Evolutionary conservation across 2,797 vertebrate genomes (phyloP).

Genomic region (Geotrypetes seraphini): DNA sequence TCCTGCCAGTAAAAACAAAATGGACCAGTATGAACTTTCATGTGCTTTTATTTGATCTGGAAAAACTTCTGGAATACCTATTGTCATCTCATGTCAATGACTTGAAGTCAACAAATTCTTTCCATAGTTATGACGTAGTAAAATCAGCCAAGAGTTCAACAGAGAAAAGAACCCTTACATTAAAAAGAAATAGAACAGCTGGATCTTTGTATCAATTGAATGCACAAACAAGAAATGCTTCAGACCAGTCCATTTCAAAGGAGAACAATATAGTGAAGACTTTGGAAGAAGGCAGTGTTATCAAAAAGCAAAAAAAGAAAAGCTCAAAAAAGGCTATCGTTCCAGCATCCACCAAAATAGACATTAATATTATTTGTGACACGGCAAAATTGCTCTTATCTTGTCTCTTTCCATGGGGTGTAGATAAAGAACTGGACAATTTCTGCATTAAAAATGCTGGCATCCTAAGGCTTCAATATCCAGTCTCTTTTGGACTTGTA

Average conservation of each 20-base stretch:
- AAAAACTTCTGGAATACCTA: conserved; percentile 45
- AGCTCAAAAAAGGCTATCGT: conserved; percentile 34
- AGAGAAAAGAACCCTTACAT: conserved; percentile 37
- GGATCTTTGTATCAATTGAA: conserved; percentile 11
- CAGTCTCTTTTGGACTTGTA: conserved; percentile 46
- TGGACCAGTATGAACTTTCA: conserved; percentile 43
- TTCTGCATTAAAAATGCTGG: conserved; percentile 40
- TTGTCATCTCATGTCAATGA: conserved; percentile 15
- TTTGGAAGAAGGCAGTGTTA: conserved; percentile 24
- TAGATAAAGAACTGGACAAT: conserved; percentile 46
- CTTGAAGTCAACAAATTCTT: conserved; percentile 33
- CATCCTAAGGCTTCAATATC: conserved; percentile 34
- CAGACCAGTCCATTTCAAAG: conserved; percentile 1
- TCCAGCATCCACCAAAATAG: conserved; percentile 23
- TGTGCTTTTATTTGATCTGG: conserved; percentile 55
- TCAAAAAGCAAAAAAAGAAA: conserved; percentile 53
- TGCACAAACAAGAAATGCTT: conserved; percentile 1
- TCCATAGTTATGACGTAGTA: conserved; percentile 24
- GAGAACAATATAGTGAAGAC: neutral
- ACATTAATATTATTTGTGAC: conserved; percentile 25
- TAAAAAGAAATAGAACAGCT: conserved; percentile 45
- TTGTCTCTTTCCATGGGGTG: conserved; percentile 58
- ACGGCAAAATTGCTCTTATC: conserved; percentile 52
- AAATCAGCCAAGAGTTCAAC: conserved; percentile 42
- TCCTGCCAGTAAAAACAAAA: conserved; percentile 45